Base-by-base conservation (phyloP, 1,140 invertebrate species). In the Oscheius sp. region DNA sequence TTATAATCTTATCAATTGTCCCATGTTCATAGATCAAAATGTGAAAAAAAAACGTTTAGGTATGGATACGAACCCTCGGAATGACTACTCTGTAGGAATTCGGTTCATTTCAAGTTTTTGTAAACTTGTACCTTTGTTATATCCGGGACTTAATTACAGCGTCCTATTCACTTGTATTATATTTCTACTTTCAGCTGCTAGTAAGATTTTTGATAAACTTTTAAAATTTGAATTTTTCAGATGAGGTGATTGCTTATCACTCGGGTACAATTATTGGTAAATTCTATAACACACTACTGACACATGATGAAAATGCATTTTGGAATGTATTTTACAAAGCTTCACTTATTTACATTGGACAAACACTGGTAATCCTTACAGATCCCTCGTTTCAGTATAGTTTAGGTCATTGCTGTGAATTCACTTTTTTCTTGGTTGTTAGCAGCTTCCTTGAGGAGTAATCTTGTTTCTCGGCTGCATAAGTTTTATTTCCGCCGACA, bases 351-450 rank as follows among this genome's bases (percentile, higher is more conserved):
- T 55, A 55, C 49, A 7, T 55, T 55, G 49, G 49, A 7, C 49
- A 55, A 55, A 55, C 49, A 13, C 23, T 55, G 49, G 49, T 55
- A 23, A 23, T 7, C 28, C 23, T 55, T 55, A 42, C n/a, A 10
- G n/a, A 42, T 10, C n/a, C 38, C 10, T 42, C 38, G 38, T 10
- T 10, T 20, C 7, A 55, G 23, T 26, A 23, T 55, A 15, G 49
- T 73, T 34, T 36, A 73, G 71, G 20, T 73, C 18, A 42, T 75
- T 2, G 73, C 76, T 0, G 13, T 75, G 13, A 67, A 71, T 36
- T 49, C 63, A 2, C 62, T 78, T 23, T 72, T 62, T 29, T 78
- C 77, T 0, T 79, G 77, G 77, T 65, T 76, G 3, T 38, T 78
- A 4, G 78, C 78, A 36, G 42, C 76, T 38, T 20, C 63, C 46